Evolutionary conservation across 2,797 vertebrate species (phyloP), one percentile per base, ranked within the genome.

Genomic region (Cephalopachus bancanus): DNA sequence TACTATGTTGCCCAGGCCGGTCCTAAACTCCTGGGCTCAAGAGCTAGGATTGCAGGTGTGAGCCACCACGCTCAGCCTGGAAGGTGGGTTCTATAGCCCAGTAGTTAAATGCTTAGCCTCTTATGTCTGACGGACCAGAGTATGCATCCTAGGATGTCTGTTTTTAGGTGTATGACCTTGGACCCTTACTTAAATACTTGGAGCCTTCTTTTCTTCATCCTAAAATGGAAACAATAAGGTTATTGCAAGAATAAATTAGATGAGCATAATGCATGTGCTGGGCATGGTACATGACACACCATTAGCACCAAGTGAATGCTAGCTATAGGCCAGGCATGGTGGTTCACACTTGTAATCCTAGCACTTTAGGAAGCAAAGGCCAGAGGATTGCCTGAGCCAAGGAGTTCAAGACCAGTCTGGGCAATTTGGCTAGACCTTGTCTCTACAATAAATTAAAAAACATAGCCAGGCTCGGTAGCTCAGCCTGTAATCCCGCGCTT

Each of bases 171-270:
- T 72, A 71, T 59, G 53, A 53, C 62, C 10, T 79, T 33, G 57
- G 76, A 60, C 33, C 11, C 60, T 89, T 76, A 17, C 49, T 26
- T 72, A 83, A 65, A 62, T 51, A 78, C 62, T 28, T 11, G 17
- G n/a, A 83, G 14, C 71, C 51, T 83, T 59, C 33, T 53, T 86
- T 69, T 53, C 87, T n/a, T 74, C 62, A 67, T 74, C 22, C 65
- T 80, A 71, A 91, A 91, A 80, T 19, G n/a, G 53, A 93, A 71
- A 53, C 19, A 37, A 86, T 20, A 69, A 62, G 28, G 20, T 80
- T 64, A n/a, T 30, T 80, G 44, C 59, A 69, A 84, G 78, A 91
- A 71, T 64, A 80, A 93, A 60, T 76, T 24, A 72, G 89, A 79
- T 24, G 53, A 20, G 15, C 51, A 71, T 24, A 57, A 8, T 7